Conservation (phyloP, 2,113 vertebrate species). For the Pollachius pollachius region DNA sequence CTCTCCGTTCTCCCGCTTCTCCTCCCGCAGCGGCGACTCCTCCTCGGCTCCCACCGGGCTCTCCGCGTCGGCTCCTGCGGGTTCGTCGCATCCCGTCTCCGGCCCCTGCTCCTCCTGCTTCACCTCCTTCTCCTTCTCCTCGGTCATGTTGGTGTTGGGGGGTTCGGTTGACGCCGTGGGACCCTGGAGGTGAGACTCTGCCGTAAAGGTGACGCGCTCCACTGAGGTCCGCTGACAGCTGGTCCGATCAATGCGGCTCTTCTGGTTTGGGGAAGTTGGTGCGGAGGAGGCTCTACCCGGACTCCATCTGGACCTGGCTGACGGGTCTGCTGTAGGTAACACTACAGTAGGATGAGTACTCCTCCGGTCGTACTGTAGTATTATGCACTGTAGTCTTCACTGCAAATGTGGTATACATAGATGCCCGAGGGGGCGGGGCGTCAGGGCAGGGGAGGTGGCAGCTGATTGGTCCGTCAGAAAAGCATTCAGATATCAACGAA, state of each 20-base stretch:
- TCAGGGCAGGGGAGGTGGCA: neutral
- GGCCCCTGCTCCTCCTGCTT: neutral
- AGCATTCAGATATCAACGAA: no score
- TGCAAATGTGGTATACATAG: no score
- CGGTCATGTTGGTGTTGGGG: neutral
- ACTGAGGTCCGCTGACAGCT: no score
- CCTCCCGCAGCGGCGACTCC: neutral
- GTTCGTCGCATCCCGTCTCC: neutral
- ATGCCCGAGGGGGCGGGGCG: conserved; percentile 40
- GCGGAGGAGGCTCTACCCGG: no score
- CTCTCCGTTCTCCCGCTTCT: neutral
- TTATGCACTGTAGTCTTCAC: no score
- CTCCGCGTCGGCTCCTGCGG: neutral
- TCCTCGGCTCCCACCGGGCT: neutral
- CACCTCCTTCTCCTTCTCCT: neutral
- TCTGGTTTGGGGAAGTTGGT: neutral
- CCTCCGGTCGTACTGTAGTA: no score
- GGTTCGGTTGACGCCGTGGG: no score
- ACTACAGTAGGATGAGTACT: no score
- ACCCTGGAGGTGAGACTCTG: neutral
- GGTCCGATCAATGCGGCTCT: neutral
- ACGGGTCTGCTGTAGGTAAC: no score
- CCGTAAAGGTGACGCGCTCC: no score
- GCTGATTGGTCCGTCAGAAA: conserved; percentile 38
- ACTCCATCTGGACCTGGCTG: no score